Evolutionary conservation across 2,113 vertebrate species (phyloP), one percentile per base, ranked within the genome.

Genomic region (Aegithalos caudatus): DNA sequence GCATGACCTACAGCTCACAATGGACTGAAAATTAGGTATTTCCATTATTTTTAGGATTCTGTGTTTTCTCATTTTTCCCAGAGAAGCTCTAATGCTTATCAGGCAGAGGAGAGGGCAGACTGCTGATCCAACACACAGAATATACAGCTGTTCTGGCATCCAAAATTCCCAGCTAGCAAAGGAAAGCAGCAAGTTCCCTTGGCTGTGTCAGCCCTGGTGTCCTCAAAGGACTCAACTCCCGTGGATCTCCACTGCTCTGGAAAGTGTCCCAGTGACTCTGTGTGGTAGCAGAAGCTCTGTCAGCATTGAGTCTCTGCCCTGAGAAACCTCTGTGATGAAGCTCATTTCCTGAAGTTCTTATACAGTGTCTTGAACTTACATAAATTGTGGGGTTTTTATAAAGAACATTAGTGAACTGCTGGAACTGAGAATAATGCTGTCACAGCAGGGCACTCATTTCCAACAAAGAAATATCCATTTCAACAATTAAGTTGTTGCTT

Each of bases 261-360:
- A 92, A 82, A 38, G 62, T 1, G 8, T 82, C 85, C 92, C 85
- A 89, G 61, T 8, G 81, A 29, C 42, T 73, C 76, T 81, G 79
- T n/a, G 94, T 92, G 89, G 87, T 23, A 58, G 62, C 86, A 92
- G 87, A 57, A 82, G 70, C 66, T 84, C 70, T 72, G 78, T 95
- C 89, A 95, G 84, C 87, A 44, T 1, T 91, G 66, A 42, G 87
- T 51, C 38, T 22, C 85, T 94, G 81, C 90, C 87, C 92, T 90
- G 87, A 80, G 79, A 86, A 95, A 64, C 37, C 21, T 79, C 58
- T 73, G 47, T 33, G 78, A 35, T 50, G 53, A 70, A 93, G 38
- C 44, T 74, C 74, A 81, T 93, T 94, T 97, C 79, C 90, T 91
- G 85, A 70, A 83, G 56, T 29, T 76, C 77, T 92, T 81, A 79